These are phyloP conservation scores for Acromyrmex echinatior DNA, from an alignment of 1,140 invertebrate genomes.

Conservation along the genomic window DNA sequence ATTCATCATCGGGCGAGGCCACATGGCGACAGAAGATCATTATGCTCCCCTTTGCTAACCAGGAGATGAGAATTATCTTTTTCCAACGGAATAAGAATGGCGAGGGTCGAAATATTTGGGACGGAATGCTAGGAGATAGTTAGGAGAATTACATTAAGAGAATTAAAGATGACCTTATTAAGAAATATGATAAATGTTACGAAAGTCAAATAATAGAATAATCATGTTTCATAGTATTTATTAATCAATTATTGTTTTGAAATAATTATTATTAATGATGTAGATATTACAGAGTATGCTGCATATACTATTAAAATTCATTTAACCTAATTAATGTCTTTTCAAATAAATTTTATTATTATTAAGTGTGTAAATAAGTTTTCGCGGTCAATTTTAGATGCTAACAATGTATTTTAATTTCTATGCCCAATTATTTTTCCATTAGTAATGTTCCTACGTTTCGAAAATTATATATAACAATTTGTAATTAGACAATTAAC, in stretches of 20 bases:
- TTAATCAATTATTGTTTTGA: neutral
- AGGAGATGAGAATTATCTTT: constrained; percentile 19
- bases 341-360: constrained; percentile 2
- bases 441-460: too few species aligned
- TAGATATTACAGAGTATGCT: neutral
- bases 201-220: neutral
- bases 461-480: too few species aligned
- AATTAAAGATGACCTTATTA: neutral
- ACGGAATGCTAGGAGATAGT: neutral
- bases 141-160: neutral
- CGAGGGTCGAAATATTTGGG: constrained; percentile 3
- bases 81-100: neutral
- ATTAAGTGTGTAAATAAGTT: neutral
- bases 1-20: constrained; percentile 43
- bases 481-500: too few species aligned
- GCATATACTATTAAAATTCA: too few species aligned
- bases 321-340: neutral
- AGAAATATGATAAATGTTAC: neutral
- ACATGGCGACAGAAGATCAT: neutral
- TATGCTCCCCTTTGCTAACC: neutral
- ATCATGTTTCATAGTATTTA: neutral
- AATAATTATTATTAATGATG: constrained; percentile 1
- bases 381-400: too few species aligned
- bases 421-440: too few species aligned
- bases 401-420: too few species aligned